These are phyloP conservation scores for Pituophis catenifer DNA, from an alignment of 2,113 vertebrate species.

Conservation along the genomic window DNA sequence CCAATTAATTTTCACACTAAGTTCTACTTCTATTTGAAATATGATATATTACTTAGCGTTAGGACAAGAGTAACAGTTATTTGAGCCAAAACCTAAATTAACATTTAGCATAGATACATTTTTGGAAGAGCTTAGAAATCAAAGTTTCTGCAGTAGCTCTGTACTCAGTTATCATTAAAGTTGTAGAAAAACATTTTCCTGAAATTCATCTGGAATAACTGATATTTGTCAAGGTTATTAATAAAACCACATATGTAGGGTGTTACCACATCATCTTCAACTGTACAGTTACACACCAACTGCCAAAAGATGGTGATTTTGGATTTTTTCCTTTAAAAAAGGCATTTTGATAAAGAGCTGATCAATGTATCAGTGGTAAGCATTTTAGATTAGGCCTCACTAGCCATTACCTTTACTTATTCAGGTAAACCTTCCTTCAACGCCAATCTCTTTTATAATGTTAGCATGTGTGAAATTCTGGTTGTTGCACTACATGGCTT, in stretches of 20 bases:
- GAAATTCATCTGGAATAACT: neutral
- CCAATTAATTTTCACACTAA: neutral
- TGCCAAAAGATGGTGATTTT: neutral
- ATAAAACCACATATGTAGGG: neutral
- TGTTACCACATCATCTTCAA: neutral
- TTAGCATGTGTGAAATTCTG: neutral
- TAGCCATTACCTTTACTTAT: neutral
- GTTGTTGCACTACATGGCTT: neutral
- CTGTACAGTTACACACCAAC: neutral
- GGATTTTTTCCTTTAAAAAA: neutral
- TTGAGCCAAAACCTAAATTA: neutral
- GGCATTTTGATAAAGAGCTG: neutral
- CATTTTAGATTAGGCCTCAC: neutral
- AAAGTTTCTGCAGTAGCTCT: neutral
- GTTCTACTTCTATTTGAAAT: constrained; percentile 11
- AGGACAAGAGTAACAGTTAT: neutral
- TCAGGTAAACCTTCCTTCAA: neutral
- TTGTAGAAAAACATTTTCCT: neutral
- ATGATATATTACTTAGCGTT: neutral
- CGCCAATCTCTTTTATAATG: neutral
- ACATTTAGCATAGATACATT: constrained; percentile 3
- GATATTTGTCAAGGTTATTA: neutral
- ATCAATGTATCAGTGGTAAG: neutral
- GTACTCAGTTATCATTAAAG: neutral
- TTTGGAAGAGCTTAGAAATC: neutral